These are phyloP conservation scores for Lutjanus erythropterus DNA, from an alignment of 2,113 vertebrate genomes.

Conservation along the genomic window DNA sequence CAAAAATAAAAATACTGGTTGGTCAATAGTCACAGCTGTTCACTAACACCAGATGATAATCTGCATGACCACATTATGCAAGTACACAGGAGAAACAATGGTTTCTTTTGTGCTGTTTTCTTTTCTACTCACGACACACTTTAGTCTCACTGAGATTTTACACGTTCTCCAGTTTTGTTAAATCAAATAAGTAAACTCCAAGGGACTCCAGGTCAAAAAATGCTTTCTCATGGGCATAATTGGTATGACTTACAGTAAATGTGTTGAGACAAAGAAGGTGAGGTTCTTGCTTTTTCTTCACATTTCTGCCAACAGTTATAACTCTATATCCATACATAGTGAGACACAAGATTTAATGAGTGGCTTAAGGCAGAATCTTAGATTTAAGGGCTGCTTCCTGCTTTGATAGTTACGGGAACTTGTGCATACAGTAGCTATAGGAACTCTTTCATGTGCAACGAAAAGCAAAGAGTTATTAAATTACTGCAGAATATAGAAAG, in stretches of 20 bases:
- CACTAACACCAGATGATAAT: background rate
- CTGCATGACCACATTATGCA: background rate
- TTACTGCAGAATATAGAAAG: background rate
- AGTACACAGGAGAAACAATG: background rate
- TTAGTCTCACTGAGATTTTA: background rate
- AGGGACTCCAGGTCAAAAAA: too few relatives aligned
- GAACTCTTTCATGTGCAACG: background rate
- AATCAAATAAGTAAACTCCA: background rate
- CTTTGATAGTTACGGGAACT: background rate
- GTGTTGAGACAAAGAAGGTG: background rate
- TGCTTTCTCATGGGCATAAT: background rate
- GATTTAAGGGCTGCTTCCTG: background rate
- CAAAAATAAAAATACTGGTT: background rate
- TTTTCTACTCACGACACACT: background rate
- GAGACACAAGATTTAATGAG: background rate
- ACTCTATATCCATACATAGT: background rate
- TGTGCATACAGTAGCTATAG: background rate
- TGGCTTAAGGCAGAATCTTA: background rate
- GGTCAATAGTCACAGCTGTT: background rate
- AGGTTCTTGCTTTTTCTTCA: background rate
- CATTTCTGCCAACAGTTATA: background rate
- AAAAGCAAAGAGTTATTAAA: conserved; percentile 2
- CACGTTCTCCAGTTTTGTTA: background rate
- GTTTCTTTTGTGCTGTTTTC: background rate
- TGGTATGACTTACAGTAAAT: background rate